Conservation (phyloP, 2,888 invertebrate species). For the Dynastes maya region DNA sequence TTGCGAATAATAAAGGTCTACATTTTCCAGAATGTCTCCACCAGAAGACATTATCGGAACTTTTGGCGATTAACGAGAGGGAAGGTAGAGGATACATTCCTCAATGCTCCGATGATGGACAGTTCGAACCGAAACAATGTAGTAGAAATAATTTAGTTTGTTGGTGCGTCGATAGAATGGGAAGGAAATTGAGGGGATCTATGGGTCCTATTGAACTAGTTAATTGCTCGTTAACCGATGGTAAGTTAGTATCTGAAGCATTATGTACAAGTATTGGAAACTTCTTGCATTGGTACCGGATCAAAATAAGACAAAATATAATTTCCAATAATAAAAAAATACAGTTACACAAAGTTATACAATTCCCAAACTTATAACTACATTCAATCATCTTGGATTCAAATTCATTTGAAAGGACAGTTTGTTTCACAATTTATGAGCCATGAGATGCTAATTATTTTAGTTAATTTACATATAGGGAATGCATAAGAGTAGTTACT, state of each 20-base stretch:
- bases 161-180: conserved; percentile 89
- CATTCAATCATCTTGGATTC: no score
- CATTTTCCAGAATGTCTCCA: conserved; percentile 77
- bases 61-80: conserved; percentile 83
- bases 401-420: no score
- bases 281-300: background rate
- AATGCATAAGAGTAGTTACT: no score
- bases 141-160: conserved; percentile 89
- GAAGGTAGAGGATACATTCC: conserved; percentile 89
- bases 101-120: conserved; percentile 82
- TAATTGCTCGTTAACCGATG: conserved; percentile 73
- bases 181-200: conserved; percentile 83
- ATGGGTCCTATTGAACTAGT: conserved; percentile 85
- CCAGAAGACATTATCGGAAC: conserved; percentile 83
- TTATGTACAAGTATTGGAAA: background rate
- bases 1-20: background rate
- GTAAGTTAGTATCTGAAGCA: conserved; percentile 57
- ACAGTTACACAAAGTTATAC: no score
- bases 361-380: no score
- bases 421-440: no score
- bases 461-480: no score
- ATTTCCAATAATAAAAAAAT: no score
- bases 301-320: no score
- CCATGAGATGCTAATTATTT: no score
- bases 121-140: conserved; percentile 84